A percentile compares a stretch with the other conserved stretches of the same genome.
Conservation (phyloP, 2,113 vertebrate species). For the Seriola aureovittata region DNA sequence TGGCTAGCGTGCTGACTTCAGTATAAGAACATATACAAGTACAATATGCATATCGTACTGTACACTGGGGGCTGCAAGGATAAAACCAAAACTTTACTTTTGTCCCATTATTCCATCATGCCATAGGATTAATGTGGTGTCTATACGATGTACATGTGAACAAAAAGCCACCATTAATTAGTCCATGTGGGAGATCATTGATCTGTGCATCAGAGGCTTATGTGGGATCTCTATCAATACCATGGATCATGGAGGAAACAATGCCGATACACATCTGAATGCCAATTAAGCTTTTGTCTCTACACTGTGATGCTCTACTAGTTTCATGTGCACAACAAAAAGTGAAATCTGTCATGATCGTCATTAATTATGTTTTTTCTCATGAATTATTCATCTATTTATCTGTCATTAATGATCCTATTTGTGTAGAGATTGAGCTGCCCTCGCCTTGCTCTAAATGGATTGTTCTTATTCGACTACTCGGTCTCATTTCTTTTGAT, state of each 20-base stretch:
- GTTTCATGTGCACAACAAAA: slow-evolving; percentile 3
- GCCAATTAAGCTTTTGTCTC: slow-evolving; percentile 49
- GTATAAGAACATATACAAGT: background rate
- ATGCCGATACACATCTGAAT: slow-evolving; percentile 47
- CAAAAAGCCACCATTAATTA: slow-evolving; percentile 57
- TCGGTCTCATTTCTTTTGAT: slow-evolving; percentile 36
- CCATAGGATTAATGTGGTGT: background rate
- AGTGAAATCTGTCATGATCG: slow-evolving; percentile 10
- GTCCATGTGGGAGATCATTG: slow-evolving; percentile 60
- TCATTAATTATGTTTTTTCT: background rate
- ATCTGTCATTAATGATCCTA: slow-evolving; percentile 12
- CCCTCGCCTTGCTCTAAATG: background rate
- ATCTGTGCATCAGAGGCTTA: slow-evolving; percentile 32
- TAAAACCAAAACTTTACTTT: background rate
- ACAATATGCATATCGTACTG: background rate
- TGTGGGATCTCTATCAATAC: slow-evolving; percentile 53
- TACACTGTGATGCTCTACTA: background rate
- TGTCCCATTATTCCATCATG: background rate
- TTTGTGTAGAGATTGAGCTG: background rate
- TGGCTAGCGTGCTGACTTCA: too few relatives aligned
- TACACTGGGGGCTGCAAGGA: background rate
- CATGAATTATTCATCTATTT: background rate
- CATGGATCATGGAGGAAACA: slow-evolving; percentile 55
- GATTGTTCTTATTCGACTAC: background rate
- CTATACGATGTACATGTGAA: background rate